A percentile compares a stretch with the other conserved stretches of the same genome.
These are phyloP conservation scores for Chrysocyon brachyurus DNA, from an alignment of 2,797 vertebrate genomes.

Conservation along the genomic window DNA sequence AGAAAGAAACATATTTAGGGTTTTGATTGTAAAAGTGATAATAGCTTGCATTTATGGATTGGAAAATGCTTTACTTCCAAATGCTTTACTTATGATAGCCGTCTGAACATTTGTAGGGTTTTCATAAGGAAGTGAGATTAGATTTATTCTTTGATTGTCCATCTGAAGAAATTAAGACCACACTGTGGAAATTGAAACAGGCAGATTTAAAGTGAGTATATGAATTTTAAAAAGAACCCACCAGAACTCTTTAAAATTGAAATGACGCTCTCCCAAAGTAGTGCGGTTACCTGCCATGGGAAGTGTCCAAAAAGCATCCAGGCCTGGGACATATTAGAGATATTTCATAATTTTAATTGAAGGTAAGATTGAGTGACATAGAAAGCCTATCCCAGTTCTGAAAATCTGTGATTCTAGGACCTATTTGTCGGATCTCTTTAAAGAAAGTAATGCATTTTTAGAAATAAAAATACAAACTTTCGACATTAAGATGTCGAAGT, in stretches of 20 bases:
- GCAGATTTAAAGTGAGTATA: background rate
- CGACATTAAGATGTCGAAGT: background rate
- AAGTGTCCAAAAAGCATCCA: background rate
- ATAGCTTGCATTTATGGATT: background rate
- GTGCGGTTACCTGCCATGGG: background rate
- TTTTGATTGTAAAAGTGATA: background rate
- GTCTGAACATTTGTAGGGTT: background rate
- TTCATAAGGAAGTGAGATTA: background rate
- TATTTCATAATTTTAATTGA: background rate
- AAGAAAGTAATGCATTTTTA: background rate
- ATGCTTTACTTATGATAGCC: background rate
- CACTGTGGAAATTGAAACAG: constrained; percentile 7
- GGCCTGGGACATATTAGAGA: background rate
- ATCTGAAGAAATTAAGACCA: constrained; percentile 1
- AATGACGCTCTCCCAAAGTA: background rate
- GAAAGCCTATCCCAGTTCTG: background rate
- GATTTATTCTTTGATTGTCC: background rate
- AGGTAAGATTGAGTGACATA: background rate
- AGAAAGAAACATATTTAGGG: background rate
- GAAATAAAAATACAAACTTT: constrained; percentile 9
- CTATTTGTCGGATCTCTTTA: background rate
- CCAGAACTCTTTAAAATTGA: background rate
- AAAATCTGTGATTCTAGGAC: background rate
- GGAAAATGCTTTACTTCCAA: too few relatives aligned
- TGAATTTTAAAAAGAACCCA: background rate